phyloP scores from a whole-genome alignment of 2,113 vertebrate species.

The Tachysurus fulvidraco region DNA sequence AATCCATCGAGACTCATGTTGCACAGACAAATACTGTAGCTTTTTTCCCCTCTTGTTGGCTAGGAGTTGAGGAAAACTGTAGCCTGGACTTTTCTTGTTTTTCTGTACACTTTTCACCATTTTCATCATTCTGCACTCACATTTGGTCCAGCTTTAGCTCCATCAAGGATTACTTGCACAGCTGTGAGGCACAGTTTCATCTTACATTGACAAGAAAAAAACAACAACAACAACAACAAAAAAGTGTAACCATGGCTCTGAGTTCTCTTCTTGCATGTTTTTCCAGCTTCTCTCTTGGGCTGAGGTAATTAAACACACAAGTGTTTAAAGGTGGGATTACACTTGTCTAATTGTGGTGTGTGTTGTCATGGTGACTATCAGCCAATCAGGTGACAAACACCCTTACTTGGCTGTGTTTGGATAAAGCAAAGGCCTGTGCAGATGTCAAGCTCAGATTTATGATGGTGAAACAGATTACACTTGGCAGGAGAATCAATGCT shows the following conservation, averaged over 20 bases:
- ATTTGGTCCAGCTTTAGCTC: slow-evolving; percentile 56
- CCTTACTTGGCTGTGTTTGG: slow-evolving; percentile 88
- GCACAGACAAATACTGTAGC: background rate
- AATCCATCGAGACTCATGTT: slow-evolving; percentile 28
- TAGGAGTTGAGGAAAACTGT: slow-evolving; percentile 19
- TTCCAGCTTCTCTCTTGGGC: slow-evolving; percentile 77
- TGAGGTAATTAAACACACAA: slow-evolving; percentile 88
- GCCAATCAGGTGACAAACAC: slow-evolving; percentile 87
- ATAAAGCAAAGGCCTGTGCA: slow-evolving; percentile 85
- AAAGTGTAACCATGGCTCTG: slow-evolving; percentile 68
- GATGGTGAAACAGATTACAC: slow-evolving; percentile 87
- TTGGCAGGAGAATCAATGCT: slow-evolving; percentile 88
- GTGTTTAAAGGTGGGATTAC: slow-evolving; percentile 90
- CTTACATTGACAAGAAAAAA: slow-evolving; percentile 66
- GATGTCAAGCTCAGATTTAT: slow-evolving; percentile 94
- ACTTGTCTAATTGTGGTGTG: slow-evolving; percentile 93
- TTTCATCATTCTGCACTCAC: slow-evolving; percentile 8
- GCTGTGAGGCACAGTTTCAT: slow-evolving; percentile 70
- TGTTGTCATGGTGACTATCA: slow-evolving; percentile 95
- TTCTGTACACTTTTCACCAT: slow-evolving; percentile 25
- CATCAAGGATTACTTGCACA: slow-evolving; percentile 72
- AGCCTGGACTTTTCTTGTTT: slow-evolving; percentile 24
- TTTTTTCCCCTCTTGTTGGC: background rate
- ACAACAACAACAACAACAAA: background rate
- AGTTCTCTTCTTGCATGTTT: slow-evolving; percentile 56